Evolutionary conservation across 2,113 vertebrate species (phyloP).

Genomic region (Tragelaphus strepsiceros): DNA sequence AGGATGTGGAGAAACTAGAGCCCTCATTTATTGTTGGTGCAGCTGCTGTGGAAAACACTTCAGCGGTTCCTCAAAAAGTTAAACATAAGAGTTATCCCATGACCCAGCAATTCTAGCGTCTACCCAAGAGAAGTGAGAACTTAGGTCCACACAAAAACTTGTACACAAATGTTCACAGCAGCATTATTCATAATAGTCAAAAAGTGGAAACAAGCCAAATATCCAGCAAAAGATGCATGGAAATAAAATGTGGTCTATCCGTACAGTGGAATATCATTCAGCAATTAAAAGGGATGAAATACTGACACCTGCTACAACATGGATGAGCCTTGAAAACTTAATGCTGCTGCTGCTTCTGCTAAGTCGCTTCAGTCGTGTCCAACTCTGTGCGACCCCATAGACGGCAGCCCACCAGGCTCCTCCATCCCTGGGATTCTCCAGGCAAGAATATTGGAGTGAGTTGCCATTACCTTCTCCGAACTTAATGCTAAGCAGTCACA

Average conservation of each 20-base stretch:
- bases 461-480: neutral
- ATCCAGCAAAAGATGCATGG: neutral
- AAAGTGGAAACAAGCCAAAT: neutral
- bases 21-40: neutral
- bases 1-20: neutral
- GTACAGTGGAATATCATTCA: neutral
- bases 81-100: neutral
- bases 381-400: no score
- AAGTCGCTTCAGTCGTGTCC: no score
- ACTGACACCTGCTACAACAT: neutral
- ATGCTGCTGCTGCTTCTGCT: neutral
- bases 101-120: neutral
- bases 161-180: neutral
- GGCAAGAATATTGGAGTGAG: no score
- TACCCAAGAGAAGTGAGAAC: neutral
- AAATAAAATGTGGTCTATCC: neutral
- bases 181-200: neutral
- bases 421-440: no score
- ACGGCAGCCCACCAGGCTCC: no score
- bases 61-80: neutral
- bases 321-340: neutral
- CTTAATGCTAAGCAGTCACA: neutral
- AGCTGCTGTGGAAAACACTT: neutral
- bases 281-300: neutral
- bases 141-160: neutral